Evolutionary conservation across 2,888 invertebrate genomes (phyloP), one percentile per base, ranked within the genome.

Genomic region (Byasa hedistus): DNA sequence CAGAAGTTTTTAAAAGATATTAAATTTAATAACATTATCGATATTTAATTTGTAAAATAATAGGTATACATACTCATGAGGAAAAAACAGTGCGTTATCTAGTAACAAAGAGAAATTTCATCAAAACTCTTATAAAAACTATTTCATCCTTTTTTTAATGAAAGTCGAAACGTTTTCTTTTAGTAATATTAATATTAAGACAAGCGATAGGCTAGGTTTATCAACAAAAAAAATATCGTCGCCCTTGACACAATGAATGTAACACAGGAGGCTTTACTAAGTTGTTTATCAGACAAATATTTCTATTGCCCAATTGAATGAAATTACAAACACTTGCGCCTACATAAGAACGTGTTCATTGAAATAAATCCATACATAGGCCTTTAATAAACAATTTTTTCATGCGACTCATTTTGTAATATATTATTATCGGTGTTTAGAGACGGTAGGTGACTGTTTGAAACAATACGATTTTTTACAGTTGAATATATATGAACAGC

Each of bases 391-490:
- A n/a, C 12, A n/a, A 61, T 27, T 12, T 56, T 62, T 54, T 54
- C 56, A 65, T 27, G 44, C 56, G 55, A 57, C 36, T 10, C 32
- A 22, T 66, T 57, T 63, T 62, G 66, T 59, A 66, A 66, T 57
- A 61, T 17, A 12, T 1, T 55, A 24, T 66, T 63, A 63, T 66
- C 62, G 51, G 44, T 66, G 48, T 66, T 39, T 61, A 57, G 54
- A 36, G 22, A 51, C 61, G 57, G 60, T 51, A 15, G 39, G 3
- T 27, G 54, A 19, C 32, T 24, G 23, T 66, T 44, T 19, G 27
- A 27, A 66, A 59, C 55, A 59, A 55, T 59, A 27, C 62, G 59
- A 66, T 63, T 66, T 57, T 58, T 23, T 21, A n/a, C 66, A 56
- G 55, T 48, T 52, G 0, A 21, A 52, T 52, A 21, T 52, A 19